Evolutionary conservation across 2,113 vertebrate species (phyloP).

Genomic region (Aspidoscelis tigris): DNA sequence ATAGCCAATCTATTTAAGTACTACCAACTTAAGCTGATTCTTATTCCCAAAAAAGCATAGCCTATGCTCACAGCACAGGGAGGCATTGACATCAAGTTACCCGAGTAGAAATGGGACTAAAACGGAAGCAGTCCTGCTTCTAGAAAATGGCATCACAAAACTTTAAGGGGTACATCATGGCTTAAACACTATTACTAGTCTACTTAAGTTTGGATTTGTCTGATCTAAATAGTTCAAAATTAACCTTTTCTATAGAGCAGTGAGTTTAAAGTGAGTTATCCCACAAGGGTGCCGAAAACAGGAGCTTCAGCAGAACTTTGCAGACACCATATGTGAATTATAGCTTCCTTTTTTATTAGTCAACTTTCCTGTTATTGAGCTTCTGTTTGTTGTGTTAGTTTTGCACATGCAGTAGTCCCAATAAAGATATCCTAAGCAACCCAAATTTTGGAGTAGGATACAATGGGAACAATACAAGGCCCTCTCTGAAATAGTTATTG

Average conservation of each 20-base stretch:
- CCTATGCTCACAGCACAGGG: background rate
- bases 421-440: constrained; percentile 1
- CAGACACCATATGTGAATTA: background rate
- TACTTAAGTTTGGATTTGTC: background rate
- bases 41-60: too few relatives aligned
- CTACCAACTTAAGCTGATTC: too few relatives aligned
- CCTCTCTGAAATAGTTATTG: background rate
- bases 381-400: background rate
- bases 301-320: background rate
- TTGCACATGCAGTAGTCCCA: background rate
- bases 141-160: accelerated
- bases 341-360: background rate
- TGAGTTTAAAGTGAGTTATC: background rate
- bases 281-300: background rate
- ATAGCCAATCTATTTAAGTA: too few relatives aligned
- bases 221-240: background rate
- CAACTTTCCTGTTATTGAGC: background rate
- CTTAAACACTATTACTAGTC: background rate
- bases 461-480: background rate
- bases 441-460: background rate
- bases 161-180: background rate
- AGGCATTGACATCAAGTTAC: background rate
- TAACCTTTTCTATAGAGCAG: background rate
- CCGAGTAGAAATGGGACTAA: background rate
- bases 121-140: background rate